Evolutionary conservation across 2,888 invertebrate genomes (phyloP).

Genomic region (Trachelus tabidus): DNA sequence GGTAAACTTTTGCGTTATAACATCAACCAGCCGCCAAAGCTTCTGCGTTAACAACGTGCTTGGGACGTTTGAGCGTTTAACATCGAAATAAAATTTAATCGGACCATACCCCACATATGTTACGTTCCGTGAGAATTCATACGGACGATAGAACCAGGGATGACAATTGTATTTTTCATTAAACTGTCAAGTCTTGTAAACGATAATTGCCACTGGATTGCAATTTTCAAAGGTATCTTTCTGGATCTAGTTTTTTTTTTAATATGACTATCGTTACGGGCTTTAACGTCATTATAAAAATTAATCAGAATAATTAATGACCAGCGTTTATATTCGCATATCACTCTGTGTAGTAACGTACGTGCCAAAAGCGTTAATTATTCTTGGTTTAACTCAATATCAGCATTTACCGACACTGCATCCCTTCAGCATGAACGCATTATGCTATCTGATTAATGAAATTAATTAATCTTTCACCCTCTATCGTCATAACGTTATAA

Average conservation of each 20-base stretch:
- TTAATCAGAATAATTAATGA: neutral
- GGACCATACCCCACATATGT: neutral
- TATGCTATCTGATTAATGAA: neutral
- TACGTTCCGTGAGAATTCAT: neutral
- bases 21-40: constrained; percentile 17
- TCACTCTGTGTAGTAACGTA: neutral
- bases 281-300: neutral
- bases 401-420: neutral
- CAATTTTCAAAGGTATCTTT: neutral
- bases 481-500: neutral
- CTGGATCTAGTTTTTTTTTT: neutral
- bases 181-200: neutral
- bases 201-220: neutral
- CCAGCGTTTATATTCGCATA: neutral
- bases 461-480: neutral
- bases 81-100: neutral
- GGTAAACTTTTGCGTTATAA: constrained; percentile 17
- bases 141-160: neutral
- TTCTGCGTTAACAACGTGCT: neutral
- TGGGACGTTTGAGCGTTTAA: neutral
- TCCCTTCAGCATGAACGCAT: neutral
- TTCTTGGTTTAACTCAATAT: neutral
- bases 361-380: neutral
- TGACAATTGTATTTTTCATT: neutral
- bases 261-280: neutral